Percentiles rank a stretch among this genome's conserved stretches.
Evolutionary conservation across 2,888 invertebrate genomes (phyloP).

Genomic region (Altica lythri): DNA sequence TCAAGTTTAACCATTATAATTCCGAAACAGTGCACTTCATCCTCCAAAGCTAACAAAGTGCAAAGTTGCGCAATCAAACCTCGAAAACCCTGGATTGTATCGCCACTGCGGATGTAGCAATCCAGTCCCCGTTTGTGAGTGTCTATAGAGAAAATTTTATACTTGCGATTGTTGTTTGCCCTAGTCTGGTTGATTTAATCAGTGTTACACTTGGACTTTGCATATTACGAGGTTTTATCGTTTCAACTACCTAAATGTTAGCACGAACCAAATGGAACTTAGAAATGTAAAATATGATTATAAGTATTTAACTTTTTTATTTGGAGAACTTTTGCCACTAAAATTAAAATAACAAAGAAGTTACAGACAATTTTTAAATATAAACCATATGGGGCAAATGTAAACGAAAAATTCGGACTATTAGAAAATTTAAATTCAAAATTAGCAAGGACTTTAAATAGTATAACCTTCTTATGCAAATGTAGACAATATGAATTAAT

Average conservation of each 20-base stretch:
- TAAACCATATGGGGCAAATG: not conserved
- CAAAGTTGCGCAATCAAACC: constrained; percentile 55
- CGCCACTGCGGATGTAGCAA: constrained; percentile 25
- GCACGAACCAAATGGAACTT: not conserved
- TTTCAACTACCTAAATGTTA: not conserved
- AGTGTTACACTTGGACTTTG: constrained; percentile 9
- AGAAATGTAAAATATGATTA: too few relatives aligned
- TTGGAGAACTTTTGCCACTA: not conserved
- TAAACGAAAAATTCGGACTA: not conserved
- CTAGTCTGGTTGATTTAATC: constrained; percentile 8
- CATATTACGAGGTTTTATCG: constrained; percentile 8
- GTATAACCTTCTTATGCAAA: too few relatives aligned
- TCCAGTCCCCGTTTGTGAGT: not conserved
- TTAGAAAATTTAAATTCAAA: too few relatives aligned
- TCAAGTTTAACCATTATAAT: constrained; percentile 55
- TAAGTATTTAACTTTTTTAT: not conserved
- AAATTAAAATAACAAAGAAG: not conserved
- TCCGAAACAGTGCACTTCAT: constrained; percentile 55
- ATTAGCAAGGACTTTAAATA: too few relatives aligned
- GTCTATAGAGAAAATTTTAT: constrained; percentile 8
- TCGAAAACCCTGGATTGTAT: constrained; percentile 46
- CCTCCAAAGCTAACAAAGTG: constrained; percentile 53
- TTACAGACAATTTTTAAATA: not conserved
- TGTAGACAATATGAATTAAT: too few relatives aligned
- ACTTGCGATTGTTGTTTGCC: constrained; percentile 4